phyloP scores from a whole-genome alignment of 2,113 vertebrate species.

The Andinoacara biseriatus region DNA sequence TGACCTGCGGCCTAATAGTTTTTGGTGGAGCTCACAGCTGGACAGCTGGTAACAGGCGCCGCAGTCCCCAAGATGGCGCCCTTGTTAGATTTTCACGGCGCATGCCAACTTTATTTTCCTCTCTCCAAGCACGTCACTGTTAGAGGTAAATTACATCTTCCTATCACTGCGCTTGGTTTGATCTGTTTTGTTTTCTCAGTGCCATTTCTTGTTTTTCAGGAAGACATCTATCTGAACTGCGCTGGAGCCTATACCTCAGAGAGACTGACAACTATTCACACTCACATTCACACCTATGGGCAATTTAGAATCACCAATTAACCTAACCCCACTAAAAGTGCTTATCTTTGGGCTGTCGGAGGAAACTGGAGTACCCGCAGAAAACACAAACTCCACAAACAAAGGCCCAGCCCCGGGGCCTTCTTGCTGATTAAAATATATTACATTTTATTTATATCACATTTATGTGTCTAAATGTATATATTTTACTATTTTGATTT shows the following conservation, averaged over 20 bases:
- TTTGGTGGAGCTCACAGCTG: not conserved
- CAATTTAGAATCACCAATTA: too few relatives aligned
- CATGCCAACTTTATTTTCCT: not conserved
- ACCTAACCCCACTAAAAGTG: too few relatives aligned
- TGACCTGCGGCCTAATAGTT: not conserved
- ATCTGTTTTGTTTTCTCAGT: not conserved
- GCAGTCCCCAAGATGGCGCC: slow-evolving; percentile 46
- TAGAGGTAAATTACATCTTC: not conserved
- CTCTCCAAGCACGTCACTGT: not conserved
- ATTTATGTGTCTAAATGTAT: not conserved
- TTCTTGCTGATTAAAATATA: too few relatives aligned
- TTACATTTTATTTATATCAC: not conserved
- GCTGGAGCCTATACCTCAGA: too few relatives aligned
- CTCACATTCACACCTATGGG: too few relatives aligned
- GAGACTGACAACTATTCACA: too few relatives aligned
- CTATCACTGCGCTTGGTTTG: not conserved
- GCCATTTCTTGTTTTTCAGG: not conserved
- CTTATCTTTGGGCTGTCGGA: too few relatives aligned
- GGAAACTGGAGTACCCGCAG: too few relatives aligned
- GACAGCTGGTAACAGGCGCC: not conserved
- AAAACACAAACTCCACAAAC: too few relatives aligned
- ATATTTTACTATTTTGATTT: not conserved
- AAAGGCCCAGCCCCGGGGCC: too few relatives aligned
- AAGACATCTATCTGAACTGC: not conserved
- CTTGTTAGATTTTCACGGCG: not conserved